A percentile compares a stretch with the other conserved stretches of the same genome.
phyloP scores from a whole-genome alignment of 2,113 vertebrate species.

The Physeter macrocephalus region DNA sequence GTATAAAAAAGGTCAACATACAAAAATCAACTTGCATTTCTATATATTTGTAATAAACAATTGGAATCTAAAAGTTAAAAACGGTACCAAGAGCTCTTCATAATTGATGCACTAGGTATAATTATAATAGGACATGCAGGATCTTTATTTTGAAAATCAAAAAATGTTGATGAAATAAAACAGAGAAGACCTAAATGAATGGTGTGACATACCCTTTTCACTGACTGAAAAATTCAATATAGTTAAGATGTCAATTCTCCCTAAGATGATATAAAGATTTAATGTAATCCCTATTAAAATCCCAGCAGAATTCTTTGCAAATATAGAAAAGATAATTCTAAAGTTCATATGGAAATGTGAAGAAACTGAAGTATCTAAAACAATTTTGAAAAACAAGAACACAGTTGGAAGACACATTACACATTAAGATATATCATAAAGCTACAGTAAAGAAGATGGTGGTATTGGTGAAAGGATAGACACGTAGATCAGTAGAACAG shows the following conservation, averaged over 20 bases:
- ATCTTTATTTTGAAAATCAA: neutral
- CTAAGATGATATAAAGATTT: too few species aligned
- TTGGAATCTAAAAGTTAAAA: neutral
- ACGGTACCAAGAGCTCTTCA: neutral
- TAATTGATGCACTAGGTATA: neutral
- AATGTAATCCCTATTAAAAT: too few species aligned
- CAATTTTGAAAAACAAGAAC: too few species aligned
- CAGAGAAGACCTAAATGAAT: neutral
- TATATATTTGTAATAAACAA: neutral
- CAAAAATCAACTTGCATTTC: too few species aligned
- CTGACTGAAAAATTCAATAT: neutral
- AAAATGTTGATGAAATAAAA: neutral
- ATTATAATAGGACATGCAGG: neutral
- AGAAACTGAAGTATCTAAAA: too few species aligned
- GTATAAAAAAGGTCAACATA: neutral
- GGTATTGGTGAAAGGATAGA: neutral
- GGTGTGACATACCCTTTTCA: neutral
- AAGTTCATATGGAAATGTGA: too few species aligned
- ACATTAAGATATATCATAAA: neutral
- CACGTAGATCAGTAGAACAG: neutral
- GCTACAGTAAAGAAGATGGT: neutral
- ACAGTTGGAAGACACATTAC: too few species aligned
- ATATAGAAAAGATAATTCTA: too few species aligned
- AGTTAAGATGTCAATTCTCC: too few species aligned
- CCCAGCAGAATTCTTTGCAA: too few species aligned